These are phyloP conservation scores for Synanthedon formicaeformis DNA, from an alignment of 2,888 invertebrate genomes.

Conservation along the genomic window DNA sequence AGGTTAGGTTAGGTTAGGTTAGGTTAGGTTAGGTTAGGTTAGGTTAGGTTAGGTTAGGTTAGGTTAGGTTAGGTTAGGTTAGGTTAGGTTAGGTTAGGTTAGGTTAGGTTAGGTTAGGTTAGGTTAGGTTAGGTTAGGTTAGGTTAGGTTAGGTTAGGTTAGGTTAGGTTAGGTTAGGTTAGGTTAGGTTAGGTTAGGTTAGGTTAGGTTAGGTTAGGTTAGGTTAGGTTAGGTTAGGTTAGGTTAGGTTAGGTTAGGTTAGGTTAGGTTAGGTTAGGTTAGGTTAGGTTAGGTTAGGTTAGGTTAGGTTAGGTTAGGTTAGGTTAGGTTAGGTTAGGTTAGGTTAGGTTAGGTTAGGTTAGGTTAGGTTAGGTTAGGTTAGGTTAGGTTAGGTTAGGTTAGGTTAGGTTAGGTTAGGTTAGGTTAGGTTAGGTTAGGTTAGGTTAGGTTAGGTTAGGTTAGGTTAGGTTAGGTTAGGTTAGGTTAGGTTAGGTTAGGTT, in stretches of 20 bases:
- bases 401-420: slow-evolving; percentile 8
- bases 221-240: slow-evolving; percentile 1
- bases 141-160: slow-evolving; percentile 1
- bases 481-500: slow-evolving; percentile 8
- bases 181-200: slow-evolving; percentile 1
- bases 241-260: slow-evolving; percentile 10
- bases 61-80: slow-evolving; percentile 1
- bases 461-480: slow-evolving; percentile 8
- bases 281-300: slow-evolving; percentile 12
- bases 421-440: slow-evolving; percentile 8
- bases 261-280: slow-evolving; percentile 13
- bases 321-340: slow-evolving; percentile 8
- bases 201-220: slow-evolving; percentile 1
- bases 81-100: slow-evolving; percentile 1
- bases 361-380: slow-evolving; percentile 7
- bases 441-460: slow-evolving; percentile 8
- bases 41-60: slow-evolving; percentile 1
- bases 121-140: slow-evolving; percentile 1
- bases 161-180: slow-evolving; percentile 1
- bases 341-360: slow-evolving; percentile 5
- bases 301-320: slow-evolving; percentile 8
- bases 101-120: slow-evolving; percentile 1
- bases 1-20: slow-evolving; percentile 1
- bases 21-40: slow-evolving; percentile 1
- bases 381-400: slow-evolving; percentile 8